Percentiles rank a stretch among this genome's conserved stretches.
Conservation (phyloP, 2,113 vertebrate genomes). For the Hyperopisus bebe region DNA sequence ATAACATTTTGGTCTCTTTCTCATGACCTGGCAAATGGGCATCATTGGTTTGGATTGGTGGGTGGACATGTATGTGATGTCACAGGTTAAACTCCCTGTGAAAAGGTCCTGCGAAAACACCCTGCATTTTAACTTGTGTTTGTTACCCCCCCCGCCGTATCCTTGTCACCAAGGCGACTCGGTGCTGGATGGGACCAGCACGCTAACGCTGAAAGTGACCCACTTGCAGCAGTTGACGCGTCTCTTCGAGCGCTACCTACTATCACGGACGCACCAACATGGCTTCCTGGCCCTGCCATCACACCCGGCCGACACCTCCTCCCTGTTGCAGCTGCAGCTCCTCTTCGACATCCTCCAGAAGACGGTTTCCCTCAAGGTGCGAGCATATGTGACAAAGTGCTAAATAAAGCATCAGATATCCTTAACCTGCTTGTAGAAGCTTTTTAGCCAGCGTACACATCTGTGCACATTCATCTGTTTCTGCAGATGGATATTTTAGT, state of each 20-base stretch:
- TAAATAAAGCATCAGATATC: neutral
- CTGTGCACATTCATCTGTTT: neutral
- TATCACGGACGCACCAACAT: slow-evolving; percentile 74
- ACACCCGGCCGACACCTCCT: slow-evolving; percentile 77
- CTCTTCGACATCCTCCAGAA: slow-evolving; percentile 92
- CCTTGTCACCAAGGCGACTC: slow-evolving; percentile 64
- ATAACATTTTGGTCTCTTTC: neutral
- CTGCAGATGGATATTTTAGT: neutral
- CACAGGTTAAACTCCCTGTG: neutral
- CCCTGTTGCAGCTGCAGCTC: slow-evolving; percentile 84
- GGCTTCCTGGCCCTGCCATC: slow-evolving; percentile 90
- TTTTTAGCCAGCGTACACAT: neutral
- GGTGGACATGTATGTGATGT: neutral
- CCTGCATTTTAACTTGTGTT: neutral
- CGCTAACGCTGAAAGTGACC: slow-evolving; percentile 71
- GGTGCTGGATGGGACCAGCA: slow-evolving; percentile 80
- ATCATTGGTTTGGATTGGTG: neutral
- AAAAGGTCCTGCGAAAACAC: neutral
- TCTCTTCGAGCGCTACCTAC: slow-evolving; percentile 80
- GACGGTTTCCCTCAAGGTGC: slow-evolving; percentile 83
- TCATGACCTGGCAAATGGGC: neutral
- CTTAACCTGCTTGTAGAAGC: neutral
- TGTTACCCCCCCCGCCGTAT: neutral
- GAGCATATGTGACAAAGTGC: neutral
- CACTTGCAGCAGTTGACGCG: slow-evolving; percentile 77